Evolutionary conservation across 1,140 invertebrate genomes (phyloP), one percentile per base, ranked within the genome.

Genomic region (Littorina saxatilis): DNA sequence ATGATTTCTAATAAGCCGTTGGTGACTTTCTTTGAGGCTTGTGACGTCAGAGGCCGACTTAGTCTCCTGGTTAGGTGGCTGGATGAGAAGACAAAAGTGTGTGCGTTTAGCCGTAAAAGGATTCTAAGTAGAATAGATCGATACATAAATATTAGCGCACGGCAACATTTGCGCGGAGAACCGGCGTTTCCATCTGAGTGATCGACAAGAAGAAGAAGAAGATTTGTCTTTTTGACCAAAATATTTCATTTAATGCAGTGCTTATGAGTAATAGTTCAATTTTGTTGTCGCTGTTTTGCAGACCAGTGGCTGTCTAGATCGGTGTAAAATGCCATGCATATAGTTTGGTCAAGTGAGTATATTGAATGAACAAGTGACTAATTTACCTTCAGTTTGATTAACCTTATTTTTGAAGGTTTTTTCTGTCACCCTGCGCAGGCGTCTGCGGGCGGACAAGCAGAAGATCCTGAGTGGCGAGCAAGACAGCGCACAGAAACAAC

Each of bases 401-500:
- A 20, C n/a, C 52, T 13, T 75, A 15, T 63, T 20, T 66, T 17
- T 78, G n/a, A n/a, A n/a, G n/a, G n/a, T n/a, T n/a, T n/a, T n/a
- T n/a, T n/a, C n/a, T n/a, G n/a, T n/a, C n/a, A n/a, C n/a, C n/a
- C 29, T 27, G 39, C 23, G 9, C 76, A 78, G 76, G 55, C 20
- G 37, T 15, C 35, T 37, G 13, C 76, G 55, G 27, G 32, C 63
- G 37, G n/a, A 40, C 9, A 78, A 78, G 39, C 27, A 27, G 39
- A 27, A 29, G 2, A 43, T 1, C 27, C 9, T 63, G 2, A 15
- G 20, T 20, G 17, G 37, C 7, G 55, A 78, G 23, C 55, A 63
- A 37, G 55, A 78, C 11, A 29, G n/a, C 13, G 39, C 76, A 1
- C 76, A 78, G 76, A 61, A 32, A 43, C 76, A 78, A 58, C 76